These are phyloP conservation scores for Virgularia gustaviana DNA, from an alignment of 92 coral and sea anemone species.

Conservation along the genomic window DNA sequence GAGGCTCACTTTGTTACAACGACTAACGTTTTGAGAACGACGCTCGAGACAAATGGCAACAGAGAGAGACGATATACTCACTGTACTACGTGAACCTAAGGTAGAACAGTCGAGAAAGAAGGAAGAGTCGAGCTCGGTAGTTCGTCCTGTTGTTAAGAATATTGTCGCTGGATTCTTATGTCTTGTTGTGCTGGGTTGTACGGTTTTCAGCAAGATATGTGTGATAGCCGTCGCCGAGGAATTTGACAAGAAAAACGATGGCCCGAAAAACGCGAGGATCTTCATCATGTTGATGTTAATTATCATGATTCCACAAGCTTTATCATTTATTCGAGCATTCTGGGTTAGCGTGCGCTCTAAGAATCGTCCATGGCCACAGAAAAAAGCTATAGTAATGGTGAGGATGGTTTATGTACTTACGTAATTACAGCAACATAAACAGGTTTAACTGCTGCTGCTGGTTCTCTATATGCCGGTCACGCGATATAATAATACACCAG, in stretches of 20 bases:
- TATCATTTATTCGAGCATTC: conserved; percentile 51
- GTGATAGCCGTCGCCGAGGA: conserved; percentile 54
- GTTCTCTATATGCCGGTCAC: too few relatives aligned
- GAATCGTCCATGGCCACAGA: conserved; percentile 74
- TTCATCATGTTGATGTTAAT: conserved; percentile 72
- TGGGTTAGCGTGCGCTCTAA: conserved; percentile 56
- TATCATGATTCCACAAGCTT: conserved; percentile 72
- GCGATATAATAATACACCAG: too few relatives aligned
- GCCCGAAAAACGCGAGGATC: conserved; percentile 51
- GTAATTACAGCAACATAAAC: too few relatives aligned
- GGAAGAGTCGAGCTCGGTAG: conserved; percentile 48
- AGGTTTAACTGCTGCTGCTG: too few relatives aligned
- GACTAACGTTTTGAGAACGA: too few relatives aligned
- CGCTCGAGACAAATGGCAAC: too few relatives aligned
- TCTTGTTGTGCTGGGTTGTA: conserved; percentile 60
- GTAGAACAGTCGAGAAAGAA: conserved; percentile 23
- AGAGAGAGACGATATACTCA: not conserved
- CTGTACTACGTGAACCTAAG: conserved; percentile 15
- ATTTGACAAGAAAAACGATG: too few relatives aligned
- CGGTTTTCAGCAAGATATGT: conserved; percentile 76
- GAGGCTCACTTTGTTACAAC: too few relatives aligned
- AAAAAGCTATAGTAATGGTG: conserved; percentile 62
- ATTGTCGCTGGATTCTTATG: conserved; percentile 60
- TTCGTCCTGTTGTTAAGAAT: conserved; percentile 64
- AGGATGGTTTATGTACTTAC: too few relatives aligned